These are phyloP conservation scores for Galerucella calmariensis DNA, from an alignment of 2,888 invertebrate species.

Conservation along the genomic window DNA sequence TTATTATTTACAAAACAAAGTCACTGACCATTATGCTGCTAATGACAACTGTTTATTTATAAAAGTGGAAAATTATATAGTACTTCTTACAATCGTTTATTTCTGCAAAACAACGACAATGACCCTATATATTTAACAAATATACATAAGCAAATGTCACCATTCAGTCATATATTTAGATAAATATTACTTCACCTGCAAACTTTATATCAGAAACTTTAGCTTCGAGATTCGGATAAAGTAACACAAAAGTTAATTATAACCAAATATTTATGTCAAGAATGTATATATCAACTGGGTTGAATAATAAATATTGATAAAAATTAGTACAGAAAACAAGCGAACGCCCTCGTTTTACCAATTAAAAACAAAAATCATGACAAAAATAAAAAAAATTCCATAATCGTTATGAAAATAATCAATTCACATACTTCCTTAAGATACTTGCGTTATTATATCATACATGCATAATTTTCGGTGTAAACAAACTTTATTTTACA, in stretches of 20 bases:
- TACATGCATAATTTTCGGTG: not conserved
- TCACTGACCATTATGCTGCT: slow-evolving; percentile 1
- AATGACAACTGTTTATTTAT: not conserved
- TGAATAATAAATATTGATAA: not conserved
- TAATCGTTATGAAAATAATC: not conserved
- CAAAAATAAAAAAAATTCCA: not conserved
- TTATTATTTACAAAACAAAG: not conserved
- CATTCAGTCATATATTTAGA: not conserved
- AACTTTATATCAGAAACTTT: not conserved
- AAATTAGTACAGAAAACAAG: slow-evolving; percentile 1
- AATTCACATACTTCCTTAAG: slow-evolving; percentile 4
- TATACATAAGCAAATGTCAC: not conserved
- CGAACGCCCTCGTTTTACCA: slow-evolving; percentile 1
- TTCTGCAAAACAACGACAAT: slow-evolving; percentile 8
- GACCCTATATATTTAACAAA: not conserved
- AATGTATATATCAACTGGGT: not conserved
- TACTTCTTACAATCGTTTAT: not conserved
- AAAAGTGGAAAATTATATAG: not conserved
- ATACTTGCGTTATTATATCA: not conserved
- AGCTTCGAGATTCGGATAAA: not conserved
- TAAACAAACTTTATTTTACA: not conserved
- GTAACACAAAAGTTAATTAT: not conserved
- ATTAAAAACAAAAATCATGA: slow-evolving; percentile 2
- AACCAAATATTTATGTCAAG: slow-evolving; percentile 13
- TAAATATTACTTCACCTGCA: not conserved